Conservation (phyloP, 92 coral and sea anemone genomes). For the Zoanthus gigantus region DNA sequence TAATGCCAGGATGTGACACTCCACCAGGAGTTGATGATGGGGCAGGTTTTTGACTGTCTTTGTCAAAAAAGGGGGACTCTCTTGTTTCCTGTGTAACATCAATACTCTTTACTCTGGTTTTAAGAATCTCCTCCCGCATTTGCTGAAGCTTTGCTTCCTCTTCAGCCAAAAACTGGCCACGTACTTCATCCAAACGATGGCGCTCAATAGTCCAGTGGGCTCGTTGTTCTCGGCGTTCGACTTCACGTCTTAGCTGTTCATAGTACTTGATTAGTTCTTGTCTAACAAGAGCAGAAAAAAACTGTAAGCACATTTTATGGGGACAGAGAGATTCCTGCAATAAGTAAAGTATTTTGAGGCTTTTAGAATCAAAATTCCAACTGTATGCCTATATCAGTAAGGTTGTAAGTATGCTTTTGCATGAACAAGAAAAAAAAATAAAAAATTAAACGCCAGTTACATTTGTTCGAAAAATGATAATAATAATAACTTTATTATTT, state of each 20-base stretch:
- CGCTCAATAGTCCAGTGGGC: conserved; percentile 90
- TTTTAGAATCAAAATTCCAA: too few species aligned
- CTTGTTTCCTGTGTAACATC: not conserved
- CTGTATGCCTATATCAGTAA: too few species aligned
- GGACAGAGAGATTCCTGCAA: not conserved
- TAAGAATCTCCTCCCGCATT: conserved; percentile 39
- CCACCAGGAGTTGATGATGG: conserved; percentile 3
- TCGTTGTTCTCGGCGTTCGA: conserved; percentile 79
- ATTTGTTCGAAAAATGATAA: too few species aligned
- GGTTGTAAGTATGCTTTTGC: too few species aligned
- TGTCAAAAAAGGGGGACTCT: not conserved
- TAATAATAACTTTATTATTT: too few species aligned
- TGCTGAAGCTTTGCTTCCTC: conserved; percentile 76
- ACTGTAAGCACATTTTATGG: not conserved
- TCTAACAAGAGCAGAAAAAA: conserved; percentile 39
- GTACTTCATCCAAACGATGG: conserved; percentile 67
- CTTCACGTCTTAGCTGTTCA: conserved; percentile 77
- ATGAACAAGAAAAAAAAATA: too few species aligned
- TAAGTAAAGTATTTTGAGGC: too few species aligned
- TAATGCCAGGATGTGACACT: conserved; percentile 76
- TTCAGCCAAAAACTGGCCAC: conserved; percentile 79
- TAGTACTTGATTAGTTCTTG: conserved; percentile 93
- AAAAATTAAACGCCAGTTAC: too few species aligned
- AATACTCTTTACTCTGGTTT: not conserved
- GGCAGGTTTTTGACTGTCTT: not conserved